Evolutionary conservation across 2,888 invertebrate species (phyloP), one percentile per base, ranked within the genome.

Genomic region (Lissonota sp.): DNA sequence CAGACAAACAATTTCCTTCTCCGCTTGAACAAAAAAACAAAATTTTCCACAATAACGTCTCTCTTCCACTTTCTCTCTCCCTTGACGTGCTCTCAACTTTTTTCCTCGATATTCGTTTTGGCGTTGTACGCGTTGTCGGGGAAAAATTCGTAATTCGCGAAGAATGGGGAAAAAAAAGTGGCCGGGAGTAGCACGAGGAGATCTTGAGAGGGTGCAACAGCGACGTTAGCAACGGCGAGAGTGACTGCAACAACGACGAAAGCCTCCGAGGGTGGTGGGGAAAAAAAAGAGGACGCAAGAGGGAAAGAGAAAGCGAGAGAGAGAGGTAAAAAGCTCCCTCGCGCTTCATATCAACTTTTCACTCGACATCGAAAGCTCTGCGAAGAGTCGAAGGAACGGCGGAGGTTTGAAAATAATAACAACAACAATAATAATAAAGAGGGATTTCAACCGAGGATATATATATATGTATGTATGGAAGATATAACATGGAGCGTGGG

Each of bases 311-410:
- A 26, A 26, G 26, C 39, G 8, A 39, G 44, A 44, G 8, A 39
- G 44, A 44, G 16, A 8, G 67, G 42, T 53, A 40, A 12, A 64
- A 49, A 62, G 55, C 46, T 71, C 60, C 26, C 51, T 37, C 63
- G 49, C 26, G 39, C 60, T 26, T 12, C 55, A 72, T 67, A 66
- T 76, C 76, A 60, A 80, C 62, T 75, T 80, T 80, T 80, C 63
- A 67, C 72, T 66, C 62, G 66, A 62, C 71, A 72, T 78, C 71
- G 70, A 75, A 69, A 75, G 71, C 60, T 16, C n/a, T 26, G 26
- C 26, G 26, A 26, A 26, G 26, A 26, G 26, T 26, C 26, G 26
- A 26, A 66, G 46, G 60, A 7, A 66, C 26, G 58, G 58, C n/a
- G n/a, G 14, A 51, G 44, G 49, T 60, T 26, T 67, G 64, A 26